Conservation (phyloP, 1,140 invertebrate genomes). For the Stegodyphus mimosarum region DNA sequence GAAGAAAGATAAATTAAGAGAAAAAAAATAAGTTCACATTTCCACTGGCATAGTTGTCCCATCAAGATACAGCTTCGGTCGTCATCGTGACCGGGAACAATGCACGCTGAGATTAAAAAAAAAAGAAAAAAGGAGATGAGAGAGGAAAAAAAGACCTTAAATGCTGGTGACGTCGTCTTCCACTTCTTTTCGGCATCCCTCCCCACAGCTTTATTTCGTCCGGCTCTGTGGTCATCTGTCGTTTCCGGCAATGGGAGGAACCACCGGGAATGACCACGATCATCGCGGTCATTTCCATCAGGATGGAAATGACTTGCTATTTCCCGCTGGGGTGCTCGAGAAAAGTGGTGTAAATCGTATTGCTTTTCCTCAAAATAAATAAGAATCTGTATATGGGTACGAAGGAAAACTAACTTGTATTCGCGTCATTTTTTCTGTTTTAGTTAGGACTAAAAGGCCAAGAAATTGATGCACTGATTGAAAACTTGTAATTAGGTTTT, state of each 20-base stretch:
- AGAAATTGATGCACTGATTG: too few relatives aligned
- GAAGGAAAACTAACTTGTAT: too few relatives aligned
- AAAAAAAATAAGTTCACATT: not conserved
- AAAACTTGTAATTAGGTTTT: too few relatives aligned
- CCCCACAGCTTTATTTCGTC: not conserved
- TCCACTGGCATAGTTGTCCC: not conserved
- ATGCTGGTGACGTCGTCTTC: slow-evolving; percentile 37
- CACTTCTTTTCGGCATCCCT: slow-evolving; percentile 1
- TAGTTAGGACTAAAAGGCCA: too few relatives aligned
- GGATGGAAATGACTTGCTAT: slow-evolving; percentile 32
- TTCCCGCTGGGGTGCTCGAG: not conserved
- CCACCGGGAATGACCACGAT: slow-evolving; percentile 47
- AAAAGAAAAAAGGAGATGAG: not conserved
- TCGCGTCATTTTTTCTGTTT: too few relatives aligned
- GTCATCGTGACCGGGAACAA: slow-evolving; percentile 10
- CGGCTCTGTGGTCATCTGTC: slow-evolving; percentile 51
- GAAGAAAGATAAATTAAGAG: too few relatives aligned
- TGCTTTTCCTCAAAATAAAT: too few relatives aligned
- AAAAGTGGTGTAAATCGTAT: slow-evolving; percentile 19
- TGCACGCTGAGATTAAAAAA: slow-evolving; percentile 9
- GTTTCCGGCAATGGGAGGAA: slow-evolving; percentile 19
- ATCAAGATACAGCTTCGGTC: slow-evolving; percentile 20
- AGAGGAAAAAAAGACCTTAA: slow-evolving; percentile 20
- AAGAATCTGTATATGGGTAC: too few relatives aligned
- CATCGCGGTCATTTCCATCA: slow-evolving; percentile 56